Base-by-base conservation (phyloP, 1,140 invertebrate genomes). In the Pissodes strobi region DNA sequence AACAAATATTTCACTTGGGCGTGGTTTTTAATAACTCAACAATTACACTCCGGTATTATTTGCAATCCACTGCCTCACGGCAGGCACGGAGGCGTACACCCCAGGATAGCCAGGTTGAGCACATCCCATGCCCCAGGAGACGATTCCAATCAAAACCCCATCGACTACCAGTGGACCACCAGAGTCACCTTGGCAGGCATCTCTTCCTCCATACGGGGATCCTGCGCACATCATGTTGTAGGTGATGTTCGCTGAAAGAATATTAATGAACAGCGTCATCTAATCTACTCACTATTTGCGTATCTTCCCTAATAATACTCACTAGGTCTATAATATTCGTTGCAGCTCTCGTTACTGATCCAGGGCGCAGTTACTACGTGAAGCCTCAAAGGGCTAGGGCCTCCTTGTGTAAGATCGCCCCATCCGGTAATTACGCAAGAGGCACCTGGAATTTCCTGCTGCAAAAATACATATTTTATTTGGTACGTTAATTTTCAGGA, bases 61-160 rank as follows among this genome's bases (percentile, higher is more conserved):
- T 15, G 18, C 12, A 23, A 65, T 65, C 55, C 56, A 65, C 8
- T 19, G 21, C 13, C 41, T 49, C 5, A 56, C 23, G 5, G 38
- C n/a, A 5, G 63, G 15, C 13, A 91, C 80, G 58, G 13, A 85
- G 81, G 88, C 88, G 67, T 90, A 91, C 1, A 91, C 85, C 3
- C 89, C 89, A 0, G 90, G 90, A 63, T 85, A 88, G 6, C 25
- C 19, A 10, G 27, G 19, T 45, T 86, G 84, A 0, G 87, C 89
- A 69, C 89, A 91, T 0, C 88, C 87, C 17, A 85, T 81, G 0
- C 91, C 91, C 88, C 90, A 90, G 0, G 87, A 88, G 1, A 88
- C 85, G 1, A 89, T 82, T n/a, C 84, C 84, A 12, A 56, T 56
- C 2, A 56, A 30, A 12, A n/a, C n/a, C 4, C 43, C 0, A 77